Conservation (phyloP, 1,140 invertebrate species). For the Drosophila nasuta region DNA sequence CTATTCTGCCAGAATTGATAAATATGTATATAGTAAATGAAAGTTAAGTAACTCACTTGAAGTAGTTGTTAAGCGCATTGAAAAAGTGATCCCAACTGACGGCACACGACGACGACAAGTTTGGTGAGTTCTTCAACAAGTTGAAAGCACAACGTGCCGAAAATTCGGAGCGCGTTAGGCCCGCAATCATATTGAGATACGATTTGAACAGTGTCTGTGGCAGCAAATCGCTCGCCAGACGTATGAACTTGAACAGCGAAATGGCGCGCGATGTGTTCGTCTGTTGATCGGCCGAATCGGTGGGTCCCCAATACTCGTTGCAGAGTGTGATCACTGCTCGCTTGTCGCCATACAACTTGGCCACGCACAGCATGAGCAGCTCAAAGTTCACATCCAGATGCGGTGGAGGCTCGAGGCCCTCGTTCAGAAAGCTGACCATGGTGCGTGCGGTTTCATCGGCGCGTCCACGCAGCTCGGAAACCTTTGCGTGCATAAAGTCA, state of each 20-base stretch:
- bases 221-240: slow-evolving; percentile 93
- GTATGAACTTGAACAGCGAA: slow-evolving; percentile 95
- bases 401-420: slow-evolving; percentile 92
- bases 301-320: slow-evolving; percentile 93
- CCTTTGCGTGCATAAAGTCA: slow-evolving; percentile 95
- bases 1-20: too few species aligned
- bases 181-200: slow-evolving; percentile 94
- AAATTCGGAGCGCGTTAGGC: slow-evolving; percentile 90
- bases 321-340: slow-evolving; percentile 89
- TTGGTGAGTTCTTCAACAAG: slow-evolving; percentile 89
- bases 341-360: slow-evolving; percentile 92
- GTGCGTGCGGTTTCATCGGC: slow-evolving; percentile 96
- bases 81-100: slow-evolving; percentile 97
- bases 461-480: slow-evolving; percentile 89
- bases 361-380: slow-evolving; percentile 91
- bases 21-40: too few species aligned
- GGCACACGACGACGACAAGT: slow-evolving; percentile 85
- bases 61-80: slow-evolving; percentile 92
- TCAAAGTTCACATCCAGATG: slow-evolving; percentile 93
- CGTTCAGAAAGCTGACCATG: slow-evolving; percentile 91
- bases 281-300: slow-evolving; percentile 81
- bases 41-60: slow-evolving; percentile 84
- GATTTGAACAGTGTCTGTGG: slow-evolving; percentile 94
- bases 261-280: slow-evolving; percentile 87
- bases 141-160: slow-evolving; percentile 93